phyloP scores from a whole-genome alignment of 2,113 vertebrate genomes.

The Arvicanthis niloticus region DNA sequence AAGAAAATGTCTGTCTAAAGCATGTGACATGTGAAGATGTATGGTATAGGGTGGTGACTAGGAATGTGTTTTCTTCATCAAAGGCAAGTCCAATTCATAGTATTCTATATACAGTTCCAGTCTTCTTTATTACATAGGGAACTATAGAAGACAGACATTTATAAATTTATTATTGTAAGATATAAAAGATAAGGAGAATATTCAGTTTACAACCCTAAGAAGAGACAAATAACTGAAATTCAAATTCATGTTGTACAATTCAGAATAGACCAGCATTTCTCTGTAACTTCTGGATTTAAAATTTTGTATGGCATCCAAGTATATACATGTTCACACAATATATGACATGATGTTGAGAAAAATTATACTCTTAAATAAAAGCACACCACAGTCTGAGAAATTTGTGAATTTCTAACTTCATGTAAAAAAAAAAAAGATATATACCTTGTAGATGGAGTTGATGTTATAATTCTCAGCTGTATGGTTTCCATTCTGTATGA shows the following conservation, averaged over 20 bases:
- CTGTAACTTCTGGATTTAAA: background rate
- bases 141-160: background rate
- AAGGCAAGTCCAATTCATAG: background rate
- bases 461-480: background rate
- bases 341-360: background rate
- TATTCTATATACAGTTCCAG: background rate
- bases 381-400: background rate
- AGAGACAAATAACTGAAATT: background rate
- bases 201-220: background rate
- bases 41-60: background rate
- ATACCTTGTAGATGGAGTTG: background rate
- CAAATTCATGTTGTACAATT: background rate
- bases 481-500: background rate
- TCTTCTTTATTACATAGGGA: background rate
- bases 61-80: background rate
- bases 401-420: background rate
- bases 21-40: background rate
- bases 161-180: background rate
- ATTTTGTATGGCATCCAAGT: no score
- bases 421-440: background rate
- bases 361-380: background rate
- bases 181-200: background rate
- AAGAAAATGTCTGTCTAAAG: background rate
- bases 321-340: no score
- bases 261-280: background rate